A percentile compares a stretch with the other conserved stretches of the same genome.
These are phyloP conservation scores for Gallinago stenura DNA, from an alignment of 2,797 vertebrate genomes.

Conservation along the genomic window DNA sequence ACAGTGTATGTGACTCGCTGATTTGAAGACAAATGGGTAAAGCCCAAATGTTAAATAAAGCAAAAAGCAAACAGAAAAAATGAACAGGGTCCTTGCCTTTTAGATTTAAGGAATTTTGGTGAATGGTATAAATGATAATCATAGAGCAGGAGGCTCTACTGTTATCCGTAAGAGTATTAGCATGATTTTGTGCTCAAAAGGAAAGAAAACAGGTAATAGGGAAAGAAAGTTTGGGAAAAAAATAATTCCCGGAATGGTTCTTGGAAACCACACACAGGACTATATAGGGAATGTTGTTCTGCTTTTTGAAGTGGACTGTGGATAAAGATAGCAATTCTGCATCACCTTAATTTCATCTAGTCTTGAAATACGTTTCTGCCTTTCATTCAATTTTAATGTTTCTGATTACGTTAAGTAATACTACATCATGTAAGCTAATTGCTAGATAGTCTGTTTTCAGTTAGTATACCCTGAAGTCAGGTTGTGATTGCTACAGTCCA, in stretches of 20 bases:
- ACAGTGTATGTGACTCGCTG: background rate
- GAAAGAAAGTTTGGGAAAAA: background rate
- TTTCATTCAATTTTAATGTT: background rate
- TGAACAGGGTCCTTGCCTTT: background rate
- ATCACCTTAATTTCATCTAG: background rate
- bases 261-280: background rate
- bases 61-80: background rate
- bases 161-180: background rate
- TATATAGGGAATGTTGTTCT: background rate
- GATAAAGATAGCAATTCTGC: background rate
- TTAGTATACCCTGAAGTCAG: background rate
- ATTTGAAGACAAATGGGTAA: constrained; percentile 4
- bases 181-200: background rate
- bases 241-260: background rate
- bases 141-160: background rate
- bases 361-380: background rate
- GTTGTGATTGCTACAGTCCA: background rate
- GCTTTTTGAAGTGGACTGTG: background rate
- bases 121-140: background rate
- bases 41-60: constrained; percentile 10
- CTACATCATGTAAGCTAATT: background rate
- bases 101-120: background rate
- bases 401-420: background rate
- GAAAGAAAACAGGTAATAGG: background rate
- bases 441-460: background rate